Base-by-base conservation (phyloP, 2,113 vertebrate species). In the Tinamus guttatus region DNA sequence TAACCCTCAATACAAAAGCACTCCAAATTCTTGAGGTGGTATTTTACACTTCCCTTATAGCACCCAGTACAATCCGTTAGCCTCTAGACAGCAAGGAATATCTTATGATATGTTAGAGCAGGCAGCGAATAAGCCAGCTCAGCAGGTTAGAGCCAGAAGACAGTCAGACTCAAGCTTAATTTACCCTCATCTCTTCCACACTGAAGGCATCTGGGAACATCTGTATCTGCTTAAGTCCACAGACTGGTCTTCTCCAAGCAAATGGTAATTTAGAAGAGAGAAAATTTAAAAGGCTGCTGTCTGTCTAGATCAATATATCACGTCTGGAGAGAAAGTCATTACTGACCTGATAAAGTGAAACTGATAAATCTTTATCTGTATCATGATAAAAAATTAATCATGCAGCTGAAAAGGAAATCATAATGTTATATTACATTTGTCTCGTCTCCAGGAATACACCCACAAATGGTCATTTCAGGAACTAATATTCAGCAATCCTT, bases 321-420 rank as follows among this genome's bases (percentile, higher is more conserved):
- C 8, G 54, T 73, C 58, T 79, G 69, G 58, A 90, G 36, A 94
- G 52, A 93, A 78, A 58, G 65, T 49, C 59, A 87, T 85, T 94
- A 90, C 52, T 89, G 83, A 84, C 45, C 49, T 89, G 92, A 92
- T 60, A 88, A 94, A 97, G 79, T 94, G 85, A 89, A 96, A 96
- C n/a, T 77, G 85, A 93, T 93, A 93, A 94, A 94, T 95, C 86
- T 89, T 87, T 87, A 92, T 51, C 58, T 43, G 32, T 54, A 93
- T 62, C 13, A 80, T 9, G 13, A 85, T 67, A 94, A 94, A 85
- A 90, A 76, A 84, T 88, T 65, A 86, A 93, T 95, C 76, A 84
- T 62, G 30, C 68, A 24, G 74, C 49, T 79, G 70, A 95, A 93
- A 91, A 91, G 78, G 90, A 85, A 92, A 87, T 41, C 30, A 41